These are phyloP conservation scores for Argyrosomus japonicus DNA, from an alignment of 2,113 vertebrate genomes.

Conservation along the genomic window DNA sequence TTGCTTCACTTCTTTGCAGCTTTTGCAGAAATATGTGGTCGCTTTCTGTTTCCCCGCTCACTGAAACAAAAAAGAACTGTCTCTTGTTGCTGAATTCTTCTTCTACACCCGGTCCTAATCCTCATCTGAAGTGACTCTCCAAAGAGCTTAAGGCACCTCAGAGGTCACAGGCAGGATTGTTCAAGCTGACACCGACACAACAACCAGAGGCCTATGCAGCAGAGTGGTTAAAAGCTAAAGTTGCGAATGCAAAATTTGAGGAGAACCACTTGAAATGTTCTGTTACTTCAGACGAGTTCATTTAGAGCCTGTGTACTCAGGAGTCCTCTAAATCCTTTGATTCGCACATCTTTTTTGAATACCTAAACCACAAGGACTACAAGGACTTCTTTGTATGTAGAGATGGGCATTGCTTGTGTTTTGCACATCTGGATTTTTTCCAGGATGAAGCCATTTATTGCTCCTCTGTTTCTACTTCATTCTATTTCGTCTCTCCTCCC, in stretches of 20 bases:
- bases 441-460: slow-evolving; percentile 63
- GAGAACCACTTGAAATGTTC: slow-evolving; percentile 25
- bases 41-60: slow-evolving; percentile 66
- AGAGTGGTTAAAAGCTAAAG: slow-evolving; percentile 29
- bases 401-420: slow-evolving; percentile 31
- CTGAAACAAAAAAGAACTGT: slow-evolving; percentile 76
- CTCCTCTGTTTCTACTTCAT: slow-evolving; percentile 54
- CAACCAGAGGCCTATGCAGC: slow-evolving; percentile 32
- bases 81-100: slow-evolving; percentile 72
- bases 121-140: slow-evolving; percentile 78
- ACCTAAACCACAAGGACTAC: background rate
- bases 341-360: background rate
- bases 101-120: slow-evolving; percentile 70
- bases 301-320: background rate
- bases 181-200: slow-evolving; percentile 61
- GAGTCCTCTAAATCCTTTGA: background rate
- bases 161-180: slow-evolving; percentile 70
- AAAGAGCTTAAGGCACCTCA: slow-evolving; percentile 68
- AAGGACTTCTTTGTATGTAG: background rate
- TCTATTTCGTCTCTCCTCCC: slow-evolving; percentile 23
- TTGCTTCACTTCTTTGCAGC: slow-evolving; percentile 63
- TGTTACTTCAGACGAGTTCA: slow-evolving; percentile 14
- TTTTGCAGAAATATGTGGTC: slow-evolving; percentile 73
- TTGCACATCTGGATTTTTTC: slow-evolving; percentile 58
- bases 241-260: slow-evolving; percentile 3